phyloP scores from a whole-genome alignment of 1,140 invertebrate genomes.

The Argopecten irradians region DNA sequence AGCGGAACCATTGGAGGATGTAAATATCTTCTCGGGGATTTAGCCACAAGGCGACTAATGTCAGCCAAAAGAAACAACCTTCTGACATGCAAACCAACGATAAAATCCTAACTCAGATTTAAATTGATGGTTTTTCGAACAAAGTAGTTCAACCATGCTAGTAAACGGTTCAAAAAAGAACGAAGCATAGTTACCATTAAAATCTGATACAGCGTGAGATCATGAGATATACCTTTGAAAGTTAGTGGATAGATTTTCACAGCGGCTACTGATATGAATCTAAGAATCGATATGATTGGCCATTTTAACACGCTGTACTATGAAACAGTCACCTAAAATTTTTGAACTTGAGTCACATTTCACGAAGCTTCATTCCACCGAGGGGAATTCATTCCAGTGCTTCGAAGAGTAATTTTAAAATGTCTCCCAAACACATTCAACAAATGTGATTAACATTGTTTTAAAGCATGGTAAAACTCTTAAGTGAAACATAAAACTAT shows the following conservation, averaged over 20 bases:
- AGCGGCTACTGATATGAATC: neutral
- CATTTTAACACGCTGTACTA: neutral
- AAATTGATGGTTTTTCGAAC: neutral
- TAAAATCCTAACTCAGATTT: neutral
- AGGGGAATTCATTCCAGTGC: neutral
- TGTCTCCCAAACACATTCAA: neutral
- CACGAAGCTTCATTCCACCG: neutral
- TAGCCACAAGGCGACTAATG: neutral
- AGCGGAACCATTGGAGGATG: neutral
- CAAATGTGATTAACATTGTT: neutral
- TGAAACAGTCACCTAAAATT: neutral
- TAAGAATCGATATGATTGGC: neutral
- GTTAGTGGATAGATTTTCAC: conserved; percentile 6
- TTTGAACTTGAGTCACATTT: neutral
- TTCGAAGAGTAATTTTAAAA: neutral
- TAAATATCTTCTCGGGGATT: neutral
- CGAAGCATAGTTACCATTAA: conserved; percentile 1
- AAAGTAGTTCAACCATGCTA: conserved; percentile 16
- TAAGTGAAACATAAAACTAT: neutral
- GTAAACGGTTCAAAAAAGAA: neutral
- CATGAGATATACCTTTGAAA: neutral
- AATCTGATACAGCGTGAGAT: neutral
- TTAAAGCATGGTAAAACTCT: neutral
- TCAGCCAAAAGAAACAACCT: conserved; percentile 5
- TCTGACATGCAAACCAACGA: neutral